Conservation (phyloP, 92 coral and sea anemone species). For the Phenganax subtilis region DNA sequence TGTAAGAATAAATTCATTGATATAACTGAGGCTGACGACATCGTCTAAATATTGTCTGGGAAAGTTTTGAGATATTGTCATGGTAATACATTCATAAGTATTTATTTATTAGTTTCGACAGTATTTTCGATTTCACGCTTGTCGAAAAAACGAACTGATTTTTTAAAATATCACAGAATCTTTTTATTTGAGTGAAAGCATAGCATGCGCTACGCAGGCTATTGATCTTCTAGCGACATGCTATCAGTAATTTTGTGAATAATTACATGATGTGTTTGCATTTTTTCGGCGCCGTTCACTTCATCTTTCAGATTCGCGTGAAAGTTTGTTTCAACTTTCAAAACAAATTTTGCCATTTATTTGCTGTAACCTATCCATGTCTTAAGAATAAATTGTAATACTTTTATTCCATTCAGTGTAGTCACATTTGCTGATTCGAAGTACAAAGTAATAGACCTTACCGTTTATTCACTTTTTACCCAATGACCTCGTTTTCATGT, state of each 20-base stretch:
- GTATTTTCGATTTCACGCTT: background rate
- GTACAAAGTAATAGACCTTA: too few relatives aligned
- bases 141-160: too few relatives aligned
- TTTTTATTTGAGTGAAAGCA: too few relatives aligned
- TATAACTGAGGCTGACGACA: constrained; percentile 18
- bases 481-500: too few relatives aligned
- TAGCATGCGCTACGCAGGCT: too few relatives aligned
- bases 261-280: background rate
- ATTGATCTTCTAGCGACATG: too few relatives aligned
- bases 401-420: too few relatives aligned
- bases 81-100: background rate
- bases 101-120: constrained; percentile 9
- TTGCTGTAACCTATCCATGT: too few relatives aligned
- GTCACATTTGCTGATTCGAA: too few relatives aligned
- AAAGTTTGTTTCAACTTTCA: background rate
- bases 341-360: background rate
- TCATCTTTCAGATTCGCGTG: background rate
- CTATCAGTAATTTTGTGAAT: background rate
- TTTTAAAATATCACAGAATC: too few relatives aligned
- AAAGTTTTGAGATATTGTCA: constrained; percentile 3
- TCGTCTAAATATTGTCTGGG: constrained; percentile 28
- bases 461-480: too few relatives aligned
- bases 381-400: too few relatives aligned
- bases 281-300: background rate
- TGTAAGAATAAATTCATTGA: background rate